phyloP scores from a whole-genome alignment of 2,113 vertebrate species.

The Austrofundulus limnaeus region DNA sequence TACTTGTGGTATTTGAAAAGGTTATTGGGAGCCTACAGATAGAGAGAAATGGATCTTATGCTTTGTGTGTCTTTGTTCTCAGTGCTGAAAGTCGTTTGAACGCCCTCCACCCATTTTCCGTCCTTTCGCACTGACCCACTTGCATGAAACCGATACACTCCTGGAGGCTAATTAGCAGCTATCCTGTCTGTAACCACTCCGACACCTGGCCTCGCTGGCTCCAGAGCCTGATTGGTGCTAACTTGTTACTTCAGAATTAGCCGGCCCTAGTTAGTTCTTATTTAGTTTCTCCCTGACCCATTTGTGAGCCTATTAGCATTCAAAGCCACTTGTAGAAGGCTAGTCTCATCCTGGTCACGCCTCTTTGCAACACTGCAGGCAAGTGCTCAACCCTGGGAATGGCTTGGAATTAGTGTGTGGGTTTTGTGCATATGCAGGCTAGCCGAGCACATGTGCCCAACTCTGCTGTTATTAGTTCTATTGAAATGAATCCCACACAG shows the following conservation, averaged over 20 bases:
- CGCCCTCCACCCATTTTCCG: constrained; percentile 14
- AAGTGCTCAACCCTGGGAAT: constrained; percentile 60
- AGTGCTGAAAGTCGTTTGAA: constrained; percentile 4
- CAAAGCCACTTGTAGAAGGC: constrained; percentile 53
- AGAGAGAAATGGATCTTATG: neutral
- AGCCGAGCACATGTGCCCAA: constrained; percentile 7
- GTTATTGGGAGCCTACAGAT: neutral
- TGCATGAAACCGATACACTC: constrained; percentile 29
- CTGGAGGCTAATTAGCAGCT: constrained; percentile 54
- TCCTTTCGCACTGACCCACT: constrained; percentile 40
- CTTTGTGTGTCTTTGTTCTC: neutral
- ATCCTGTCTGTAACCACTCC: constrained; percentile 33
- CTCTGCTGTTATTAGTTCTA: constrained; percentile 22
- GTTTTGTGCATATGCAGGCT: neutral
- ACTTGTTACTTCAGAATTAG: constrained; percentile 47
- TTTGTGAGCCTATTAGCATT: constrained; percentile 64
- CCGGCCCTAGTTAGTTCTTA: constrained; percentile 54
- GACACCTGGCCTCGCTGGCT: constrained; percentile 35
- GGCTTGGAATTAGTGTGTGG: constrained; percentile 31
- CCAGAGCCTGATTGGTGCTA: constrained; percentile 30
- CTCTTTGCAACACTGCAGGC: constrained; percentile 57
- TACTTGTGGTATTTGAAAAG: neutral
- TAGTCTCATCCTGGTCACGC: constrained; percentile 52
- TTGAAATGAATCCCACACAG: constrained; percentile 46
- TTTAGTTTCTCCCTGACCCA: constrained; percentile 69